Base-by-base conservation (phyloP, 2,113 vertebrate genomes). In the Eulacestoma nigropectus region DNA sequence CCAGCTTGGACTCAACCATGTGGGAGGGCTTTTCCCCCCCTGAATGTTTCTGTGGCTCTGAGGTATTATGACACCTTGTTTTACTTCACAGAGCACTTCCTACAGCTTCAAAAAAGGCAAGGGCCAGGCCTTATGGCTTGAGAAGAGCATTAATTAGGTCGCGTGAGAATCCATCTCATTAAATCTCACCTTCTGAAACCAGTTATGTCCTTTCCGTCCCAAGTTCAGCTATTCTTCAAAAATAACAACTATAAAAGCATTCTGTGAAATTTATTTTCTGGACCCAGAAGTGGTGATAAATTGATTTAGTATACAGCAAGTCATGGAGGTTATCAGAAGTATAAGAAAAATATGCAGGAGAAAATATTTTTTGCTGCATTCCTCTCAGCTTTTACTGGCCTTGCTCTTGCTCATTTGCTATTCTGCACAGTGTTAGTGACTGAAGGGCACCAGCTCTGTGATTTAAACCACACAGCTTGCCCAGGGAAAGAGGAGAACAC, bases 331-430 rank as follows among this genome's bases (percentile, higher is more conserved):
- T 96, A 94, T 92, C 93, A 79, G 49, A 79, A 65, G 29, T 41
- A 16, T 30, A 89, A 77, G 84, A 91, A 93, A 94, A 94, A 91
- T 87, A 83, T 64, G 81, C 63, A 84, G 87, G 41, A 76, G 82
- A 87, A 93, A 75, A 77, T 84, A 69, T 46, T 76, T 93, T 84
- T 95, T 91, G 37, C 89, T 87, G 78, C 87, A 94, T 96, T 96
- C 84, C 69, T 91, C 52, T 87, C 62, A 62, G 81, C 37, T 91
- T 85, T 85, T 33, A 25, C 65, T 56, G 57, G 47, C 42, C 47
- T 70, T 49, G 44, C 73, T 87, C 60, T 79, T 6, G 2, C 72
- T 93, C 23, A 7, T 72, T 56, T 77, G 42, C 76, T 81, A 1
- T 64, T 89, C 87, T 87, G 53, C 49, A 39, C 77, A 52, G 49